Evolutionary conservation across 2,113 vertebrate species (phyloP).

Genomic region (Otocyon megalotis): DNA sequence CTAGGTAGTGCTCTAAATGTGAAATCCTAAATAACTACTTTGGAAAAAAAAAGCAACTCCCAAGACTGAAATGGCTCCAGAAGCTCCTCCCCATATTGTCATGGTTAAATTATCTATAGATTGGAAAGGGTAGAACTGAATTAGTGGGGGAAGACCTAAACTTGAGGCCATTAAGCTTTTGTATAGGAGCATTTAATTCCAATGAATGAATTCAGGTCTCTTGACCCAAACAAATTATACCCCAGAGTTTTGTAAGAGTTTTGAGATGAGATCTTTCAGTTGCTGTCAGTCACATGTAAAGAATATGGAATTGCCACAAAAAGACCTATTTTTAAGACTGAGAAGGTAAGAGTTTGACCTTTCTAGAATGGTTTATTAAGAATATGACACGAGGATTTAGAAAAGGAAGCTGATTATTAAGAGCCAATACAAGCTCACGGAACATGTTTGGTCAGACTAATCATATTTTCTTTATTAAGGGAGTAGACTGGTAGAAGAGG

Average conservation of each 20-base stretch:
- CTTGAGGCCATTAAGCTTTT: constrained; percentile 27
- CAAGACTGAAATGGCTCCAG: not conserved
- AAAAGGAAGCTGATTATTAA: constrained; percentile 24
- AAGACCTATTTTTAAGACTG: constrained; percentile 48
- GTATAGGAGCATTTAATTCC: constrained; percentile 41
- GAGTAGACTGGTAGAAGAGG: not conserved
- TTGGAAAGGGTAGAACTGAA: constrained; percentile 30
- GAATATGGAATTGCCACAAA: constrained; percentile 16
- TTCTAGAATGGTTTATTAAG: constrained; percentile 8
- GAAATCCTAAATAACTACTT: not conserved
- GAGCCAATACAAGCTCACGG: not conserved
- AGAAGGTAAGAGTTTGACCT: constrained; percentile 42
- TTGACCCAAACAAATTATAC: not conserved
- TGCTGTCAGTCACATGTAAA: constrained; percentile 26
- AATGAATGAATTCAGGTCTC: constrained; percentile 43
- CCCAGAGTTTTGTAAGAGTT: constrained; percentile 28
- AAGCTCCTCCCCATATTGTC: not conserved
- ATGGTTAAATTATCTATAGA: constrained; percentile 17
- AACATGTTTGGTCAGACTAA: not conserved
- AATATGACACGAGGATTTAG: not conserved
- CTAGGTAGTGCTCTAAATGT: not conserved
- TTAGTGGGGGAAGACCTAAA: constrained; percentile 28
- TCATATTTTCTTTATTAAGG: constrained; percentile 36
- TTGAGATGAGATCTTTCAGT: constrained; percentile 49
- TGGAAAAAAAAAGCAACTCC: not conserved